Base-by-base conservation (phyloP, 2,888 invertebrate genomes). In the Notodonta ziczac region DNA sequence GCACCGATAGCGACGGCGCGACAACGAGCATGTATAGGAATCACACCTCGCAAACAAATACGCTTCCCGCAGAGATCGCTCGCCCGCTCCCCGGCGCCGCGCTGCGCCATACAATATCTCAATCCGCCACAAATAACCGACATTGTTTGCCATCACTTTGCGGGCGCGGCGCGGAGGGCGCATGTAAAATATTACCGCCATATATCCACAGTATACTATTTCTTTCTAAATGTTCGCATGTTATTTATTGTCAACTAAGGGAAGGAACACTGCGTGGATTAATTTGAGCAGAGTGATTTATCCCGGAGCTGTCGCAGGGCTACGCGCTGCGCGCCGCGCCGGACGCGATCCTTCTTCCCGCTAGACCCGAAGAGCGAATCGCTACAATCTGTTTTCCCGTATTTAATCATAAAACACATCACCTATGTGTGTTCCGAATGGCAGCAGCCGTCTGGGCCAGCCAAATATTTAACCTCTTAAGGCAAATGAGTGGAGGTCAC, bases 211-310 rank as follows among this genome's bases (percentile, higher is more conserved):
- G 74, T 67, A 65, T 70, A 62, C 70, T 67, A 69, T 69, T 62
- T 70, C 54, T 70, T 67, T 68, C 65, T 65, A 65, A 69, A 65
- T 63, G 70, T 70, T 61, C 62, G 65, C 59, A 60, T 53, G 70
- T 72, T 73, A 69, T 78, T 77, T 75, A 74, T 74, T 67, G 66
- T 61, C 58, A 53, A 59, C 59, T 59, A 16, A 53, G 42, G 54
- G 40, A 50, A 50, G 44, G 42, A 24, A 50, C 12, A 56, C 8
- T 58, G 52, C 32, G 51, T 16, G 59, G 58, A 69, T 68, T 73
- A 63, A 72, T 70, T 75, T 57, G 62, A 67, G 55, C 63, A 65
- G 44, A 58, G 61, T 71, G 69, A 73, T 65, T 64, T 68, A 69
- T 66, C 40, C 56, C 57, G 10, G 40, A n/a, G n/a, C 12, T 40